Conservation (phyloP, 2,888 invertebrate species). For the Melanostoma mellinum region DNA sequence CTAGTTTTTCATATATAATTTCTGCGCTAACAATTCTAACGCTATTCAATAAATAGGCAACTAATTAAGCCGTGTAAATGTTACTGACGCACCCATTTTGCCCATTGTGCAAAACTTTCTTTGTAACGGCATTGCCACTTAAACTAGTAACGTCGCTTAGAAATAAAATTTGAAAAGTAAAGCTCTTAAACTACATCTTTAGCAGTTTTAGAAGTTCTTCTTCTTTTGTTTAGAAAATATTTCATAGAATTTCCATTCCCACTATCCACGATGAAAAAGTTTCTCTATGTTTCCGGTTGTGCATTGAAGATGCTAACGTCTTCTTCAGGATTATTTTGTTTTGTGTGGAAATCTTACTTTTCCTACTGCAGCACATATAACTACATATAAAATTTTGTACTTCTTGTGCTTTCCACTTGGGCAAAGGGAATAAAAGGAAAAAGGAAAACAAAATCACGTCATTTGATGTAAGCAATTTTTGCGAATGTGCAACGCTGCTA, state of each 20-base stretch:
- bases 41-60: not conserved
- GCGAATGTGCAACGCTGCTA: slow-evolving; percentile 21
- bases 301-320: slow-evolving; percentile 25
- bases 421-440: not conserved
- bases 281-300: slow-evolving; percentile 6
- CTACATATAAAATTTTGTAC: not conserved
- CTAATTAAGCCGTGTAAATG: not conserved
- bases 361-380: not conserved
- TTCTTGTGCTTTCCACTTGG: slow-evolving; percentile 4
- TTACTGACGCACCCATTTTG: not conserved
- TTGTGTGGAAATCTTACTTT: not conserved
- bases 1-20: not conserved
- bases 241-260: slow-evolving; percentile 10
- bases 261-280: not conserved
- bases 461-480: slow-evolving; percentile 51
- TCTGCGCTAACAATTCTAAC: too few species aligned
- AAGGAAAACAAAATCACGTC: slow-evolving; percentile 14
- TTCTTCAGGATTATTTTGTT: slow-evolving; percentile 21
- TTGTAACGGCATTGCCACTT: slow-evolving; percentile 16
- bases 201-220: slow-evolving; percentile 4
- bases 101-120: not conserved
- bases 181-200: not conserved
- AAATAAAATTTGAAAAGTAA: not conserved
- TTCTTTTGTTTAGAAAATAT: slow-evolving; percentile 12
- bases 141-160: slow-evolving; percentile 1